phyloP scores from a whole-genome alignment of 2,797 vertebrate species.

The Megalops cyprinoides region DNA sequence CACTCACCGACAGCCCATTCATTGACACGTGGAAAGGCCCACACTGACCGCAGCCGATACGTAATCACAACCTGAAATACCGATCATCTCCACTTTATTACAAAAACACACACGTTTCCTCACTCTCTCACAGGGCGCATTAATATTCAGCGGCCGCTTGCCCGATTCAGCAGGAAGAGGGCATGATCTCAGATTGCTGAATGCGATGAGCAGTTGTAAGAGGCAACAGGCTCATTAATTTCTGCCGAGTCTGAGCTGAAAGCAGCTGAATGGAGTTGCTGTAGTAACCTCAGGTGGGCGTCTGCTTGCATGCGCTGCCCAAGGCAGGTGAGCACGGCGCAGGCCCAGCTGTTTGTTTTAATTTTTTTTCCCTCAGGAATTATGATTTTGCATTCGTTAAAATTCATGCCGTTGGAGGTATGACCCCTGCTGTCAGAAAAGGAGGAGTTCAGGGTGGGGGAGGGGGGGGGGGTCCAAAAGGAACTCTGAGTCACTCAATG shows the following conservation, averaged over 20 bases:
- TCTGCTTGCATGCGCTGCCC: not conserved
- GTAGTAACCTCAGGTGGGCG: not conserved
- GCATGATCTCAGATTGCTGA: not conserved
- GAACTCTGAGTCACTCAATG: no score
- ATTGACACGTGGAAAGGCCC: no score
- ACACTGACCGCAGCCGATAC: no score
- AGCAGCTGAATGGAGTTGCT: not conserved
- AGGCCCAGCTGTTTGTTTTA: not conserved
- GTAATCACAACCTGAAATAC: no score
- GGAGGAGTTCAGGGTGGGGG: no score
- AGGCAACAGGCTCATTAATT: not conserved
- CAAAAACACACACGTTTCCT: not conserved
- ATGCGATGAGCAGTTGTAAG: not conserved
- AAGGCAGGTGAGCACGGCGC: not conserved
- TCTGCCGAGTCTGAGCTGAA: not conserved
- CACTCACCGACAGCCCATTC: no score
- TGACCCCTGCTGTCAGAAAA: no score
- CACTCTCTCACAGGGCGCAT: constrained; percentile 1
- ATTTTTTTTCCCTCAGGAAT: not conserved
- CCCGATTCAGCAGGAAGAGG: not conserved
- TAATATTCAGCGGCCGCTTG: not conserved
- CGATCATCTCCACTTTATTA: no score
- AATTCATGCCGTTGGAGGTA: not conserved
- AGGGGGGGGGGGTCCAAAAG: no score
- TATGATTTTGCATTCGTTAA: not conserved